Base-by-base conservation (phyloP, 1,140 invertebrate genomes). In the Drosophila punjabiensis region DNA sequence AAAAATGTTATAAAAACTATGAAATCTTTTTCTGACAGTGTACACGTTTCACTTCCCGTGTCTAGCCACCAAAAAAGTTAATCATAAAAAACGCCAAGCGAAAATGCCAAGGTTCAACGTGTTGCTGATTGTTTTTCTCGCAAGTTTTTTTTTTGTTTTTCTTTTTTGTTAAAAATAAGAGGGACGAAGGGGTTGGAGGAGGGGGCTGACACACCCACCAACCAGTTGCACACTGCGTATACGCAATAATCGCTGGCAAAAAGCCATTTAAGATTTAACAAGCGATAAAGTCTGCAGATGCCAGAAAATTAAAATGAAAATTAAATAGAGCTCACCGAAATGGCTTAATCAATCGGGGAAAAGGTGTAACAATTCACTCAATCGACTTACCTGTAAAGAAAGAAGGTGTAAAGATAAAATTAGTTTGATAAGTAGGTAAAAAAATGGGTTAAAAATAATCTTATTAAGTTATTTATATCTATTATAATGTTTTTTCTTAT, bases 71-170 rank as follows among this genome's bases (percentile, higher is more conserved):
- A 56, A 37, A 48, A 85, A 82, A 87, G 71, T 82, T 85, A 86
- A 85, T 85, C 79, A 87, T 66, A 69, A 66, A 66, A 64, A 81
- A 60, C 45, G 48, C 43, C 56, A 47, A 63, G 30, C 20, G 30
- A 79, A 88, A 82, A 84, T 89, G 62, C 69, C 85, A 89, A 84
- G 70, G 85, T 79, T 84, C 74, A 81, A 79, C 69, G 66, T 84
- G 85, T 89, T 89, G 78, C 63, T 76, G 82, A 82, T 86, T 86
- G 82, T 86, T 86, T 82, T 79, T 35, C 52, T 45, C n/a, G n/a
- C 45, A 14, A 33, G 63, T 65, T n/a, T 13, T 30, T 32, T 32
- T 20, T 35, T 33, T n/a, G 18, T 35, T 28, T 28, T 35, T 30
- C 32, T 6, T 32, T 55, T 14, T 20, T 14, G 32, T 55, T 33